Evolutionary conservation across 2,113 vertebrate species (phyloP).

Genomic region (Anoura caudifer): DNA sequence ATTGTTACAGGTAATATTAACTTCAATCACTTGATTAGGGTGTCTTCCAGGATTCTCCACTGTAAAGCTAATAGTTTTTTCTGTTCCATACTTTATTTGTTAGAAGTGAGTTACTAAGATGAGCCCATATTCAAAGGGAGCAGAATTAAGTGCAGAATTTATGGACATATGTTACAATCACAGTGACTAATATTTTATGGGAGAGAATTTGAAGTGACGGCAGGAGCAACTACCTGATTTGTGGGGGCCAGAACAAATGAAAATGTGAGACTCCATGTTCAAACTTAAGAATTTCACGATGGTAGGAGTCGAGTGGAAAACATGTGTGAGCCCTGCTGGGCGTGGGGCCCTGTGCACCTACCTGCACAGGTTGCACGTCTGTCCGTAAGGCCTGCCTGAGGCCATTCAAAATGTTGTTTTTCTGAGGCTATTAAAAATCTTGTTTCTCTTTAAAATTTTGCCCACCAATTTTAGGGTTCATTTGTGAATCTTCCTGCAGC

Average conservation of each 20-base stretch:
- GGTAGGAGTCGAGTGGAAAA: neutral
- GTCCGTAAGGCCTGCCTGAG: neutral
- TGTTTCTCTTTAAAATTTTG: neutral
- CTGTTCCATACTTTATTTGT: too few species aligned
- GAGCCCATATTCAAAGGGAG: neutral
- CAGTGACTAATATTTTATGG: neutral
- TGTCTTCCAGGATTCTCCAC: too few species aligned
- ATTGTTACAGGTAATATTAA: too few species aligned
- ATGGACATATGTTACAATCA: neutral
- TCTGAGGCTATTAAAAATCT: neutral
- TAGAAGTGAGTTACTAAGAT: too few species aligned
- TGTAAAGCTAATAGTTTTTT: too few species aligned
- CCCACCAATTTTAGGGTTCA: neutral
- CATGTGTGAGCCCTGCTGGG: neutral
- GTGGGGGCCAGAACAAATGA: neutral
- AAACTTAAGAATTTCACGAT: neutral
- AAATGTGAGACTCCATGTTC: neutral
- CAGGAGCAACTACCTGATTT: neutral
- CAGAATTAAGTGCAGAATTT: neutral
- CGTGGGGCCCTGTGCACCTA: neutral
- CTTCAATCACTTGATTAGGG: too few species aligned
- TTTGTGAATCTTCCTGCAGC: neutral
- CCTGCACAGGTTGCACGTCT: fast-evolving
- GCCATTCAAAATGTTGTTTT: neutral
- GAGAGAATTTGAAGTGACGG: neutral